phyloP scores from a whole-genome alignment of 1,140 invertebrate genomes.

The Drosophila sp. region DNA sequence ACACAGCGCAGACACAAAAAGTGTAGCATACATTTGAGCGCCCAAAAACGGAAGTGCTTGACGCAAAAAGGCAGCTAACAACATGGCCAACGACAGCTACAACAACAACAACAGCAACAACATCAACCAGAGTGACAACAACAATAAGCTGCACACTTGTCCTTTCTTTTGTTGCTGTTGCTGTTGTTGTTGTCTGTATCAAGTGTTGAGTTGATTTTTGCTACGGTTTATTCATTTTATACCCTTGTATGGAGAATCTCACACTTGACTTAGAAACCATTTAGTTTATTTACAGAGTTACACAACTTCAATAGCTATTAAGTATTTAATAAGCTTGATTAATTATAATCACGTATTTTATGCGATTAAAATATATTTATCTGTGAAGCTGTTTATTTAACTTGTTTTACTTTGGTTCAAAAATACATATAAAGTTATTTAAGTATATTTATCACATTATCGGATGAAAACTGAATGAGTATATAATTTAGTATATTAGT shows the following conservation, averaged over 20 bases:
- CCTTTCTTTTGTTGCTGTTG: conserved; percentile 18
- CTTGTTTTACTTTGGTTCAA: too few species aligned
- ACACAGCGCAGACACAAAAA: conserved; percentile 41
- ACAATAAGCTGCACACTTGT: conserved; percentile 23
- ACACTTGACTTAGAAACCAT: neutral
- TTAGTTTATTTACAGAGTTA: neutral
- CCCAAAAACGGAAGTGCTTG: conserved; percentile 70
- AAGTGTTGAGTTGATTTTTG: conserved; percentile 45
- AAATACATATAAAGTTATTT: too few species aligned
- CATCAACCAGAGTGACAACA: too few species aligned
- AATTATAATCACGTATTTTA: too few species aligned
- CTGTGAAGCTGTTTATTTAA: too few species aligned
- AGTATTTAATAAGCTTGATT: too few species aligned
- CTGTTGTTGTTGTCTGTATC: conserved; percentile 37
- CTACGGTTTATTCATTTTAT: conserved; percentile 25
- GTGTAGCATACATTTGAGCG: conserved; percentile 68
- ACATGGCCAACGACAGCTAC: conserved; percentile 46
- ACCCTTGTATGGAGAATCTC: neutral
- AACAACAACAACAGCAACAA: conserved; percentile 41
- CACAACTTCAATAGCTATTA: neutral
- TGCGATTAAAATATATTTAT: too few species aligned
- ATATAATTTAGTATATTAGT: too few species aligned
- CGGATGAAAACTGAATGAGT: too few species aligned
- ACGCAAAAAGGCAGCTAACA: conserved; percentile 51
- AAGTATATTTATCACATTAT: too few species aligned